Conservation (phyloP, 2,113 vertebrate genomes). For the Toxotes chatareus region DNA sequence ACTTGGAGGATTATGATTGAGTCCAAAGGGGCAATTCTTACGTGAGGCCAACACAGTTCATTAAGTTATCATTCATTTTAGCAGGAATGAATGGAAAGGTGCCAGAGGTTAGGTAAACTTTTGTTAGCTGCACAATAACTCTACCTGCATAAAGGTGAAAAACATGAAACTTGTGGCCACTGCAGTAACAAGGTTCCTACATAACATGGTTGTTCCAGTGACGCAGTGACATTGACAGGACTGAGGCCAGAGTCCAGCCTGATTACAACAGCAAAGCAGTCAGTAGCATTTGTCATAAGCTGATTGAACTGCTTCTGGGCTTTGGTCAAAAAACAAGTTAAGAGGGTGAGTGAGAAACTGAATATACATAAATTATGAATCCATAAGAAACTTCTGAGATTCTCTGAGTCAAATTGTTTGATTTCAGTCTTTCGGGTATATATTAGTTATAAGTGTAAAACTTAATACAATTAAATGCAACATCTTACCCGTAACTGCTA, state of each 20-base stretch:
- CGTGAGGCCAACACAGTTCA: not conserved
- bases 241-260: slow-evolving; percentile 18
- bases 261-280: not conserved
- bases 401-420: not conserved
- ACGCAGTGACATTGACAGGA: slow-evolving; percentile 17
- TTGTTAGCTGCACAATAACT: not conserved
- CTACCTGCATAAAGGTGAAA: not conserved
- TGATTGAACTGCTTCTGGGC: not conserved
- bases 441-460: not conserved
- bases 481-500: not conserved
- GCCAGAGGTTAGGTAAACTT: not conserved
- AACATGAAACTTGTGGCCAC: not conserved
- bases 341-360: not conserved
- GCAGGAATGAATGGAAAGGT: not conserved
- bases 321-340: not conserved
- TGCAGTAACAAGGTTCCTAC: not conserved
- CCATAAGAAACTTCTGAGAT: not conserved
- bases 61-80: not conserved
- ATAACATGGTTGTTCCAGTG: slow-evolving; percentile 17
- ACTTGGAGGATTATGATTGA: slow-evolving; percentile 63
- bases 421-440: not conserved
- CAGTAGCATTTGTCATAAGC: not conserved
- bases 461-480: too few relatives aligned
- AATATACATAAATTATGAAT: not conserved
- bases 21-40: slow-evolving; percentile 75